phyloP scores from a whole-genome alignment of 2,113 vertebrate genomes.

The Odobenus rosmarus region DNA sequence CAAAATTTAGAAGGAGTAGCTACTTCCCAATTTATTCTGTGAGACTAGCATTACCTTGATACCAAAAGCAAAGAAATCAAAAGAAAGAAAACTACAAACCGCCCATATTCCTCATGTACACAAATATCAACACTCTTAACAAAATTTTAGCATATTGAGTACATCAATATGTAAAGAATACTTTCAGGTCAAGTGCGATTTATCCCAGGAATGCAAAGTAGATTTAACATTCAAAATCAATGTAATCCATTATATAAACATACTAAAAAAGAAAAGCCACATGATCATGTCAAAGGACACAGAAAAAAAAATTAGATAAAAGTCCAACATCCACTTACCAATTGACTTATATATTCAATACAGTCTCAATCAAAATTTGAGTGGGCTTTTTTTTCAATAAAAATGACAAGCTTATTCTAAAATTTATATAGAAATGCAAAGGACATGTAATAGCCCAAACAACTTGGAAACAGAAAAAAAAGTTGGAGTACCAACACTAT shows the following conservation, averaged over 20 bases:
- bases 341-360: not conserved
- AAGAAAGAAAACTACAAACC: not conserved
- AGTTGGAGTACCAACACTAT: not conserved
- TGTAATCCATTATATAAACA: not conserved
- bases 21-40: not conserved
- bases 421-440: not conserved
- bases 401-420: not conserved
- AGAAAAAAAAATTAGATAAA: not conserved
- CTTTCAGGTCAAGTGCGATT: not conserved
- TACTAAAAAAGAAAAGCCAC: not conserved
- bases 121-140: not conserved
- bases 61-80: not conserved
- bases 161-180: not conserved
- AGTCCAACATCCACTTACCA: not conserved
- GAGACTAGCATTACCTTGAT: not conserved
- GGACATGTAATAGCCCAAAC: not conserved
- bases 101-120: not conserved
- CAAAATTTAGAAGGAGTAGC: not conserved
- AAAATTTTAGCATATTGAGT: not conserved
- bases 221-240: not conserved
- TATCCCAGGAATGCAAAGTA: not conserved
- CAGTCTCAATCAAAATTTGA: not conserved
- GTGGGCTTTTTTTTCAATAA: not conserved
- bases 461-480: not conserved
- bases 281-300: not conserved